phyloP scores from a whole-genome alignment of 2,888 invertebrate species.

The Argyra leucocephala region DNA sequence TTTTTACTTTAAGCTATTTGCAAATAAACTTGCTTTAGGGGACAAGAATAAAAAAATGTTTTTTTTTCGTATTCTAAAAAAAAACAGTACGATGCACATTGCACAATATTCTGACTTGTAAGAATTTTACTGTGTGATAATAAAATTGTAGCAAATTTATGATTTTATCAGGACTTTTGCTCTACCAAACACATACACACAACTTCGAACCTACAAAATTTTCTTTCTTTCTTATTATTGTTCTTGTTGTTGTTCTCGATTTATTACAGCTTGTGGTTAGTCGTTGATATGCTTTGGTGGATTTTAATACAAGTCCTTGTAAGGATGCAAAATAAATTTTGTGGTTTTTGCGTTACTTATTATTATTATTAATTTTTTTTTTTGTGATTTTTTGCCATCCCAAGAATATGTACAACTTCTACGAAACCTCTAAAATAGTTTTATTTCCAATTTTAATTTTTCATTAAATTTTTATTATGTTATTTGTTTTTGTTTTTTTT shows the following conservation, averaged over 20 bases:
- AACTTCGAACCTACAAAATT: neutral
- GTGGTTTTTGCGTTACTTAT: neutral
- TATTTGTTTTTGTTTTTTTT: neutral
- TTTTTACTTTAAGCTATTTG: no score
- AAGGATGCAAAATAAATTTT: constrained; percentile 3
- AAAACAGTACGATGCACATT: neutral
- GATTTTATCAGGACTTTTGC: neutral
- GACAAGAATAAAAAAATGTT: no score
- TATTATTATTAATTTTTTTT: neutral
- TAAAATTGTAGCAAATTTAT: neutral
- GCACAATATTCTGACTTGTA: neutral
- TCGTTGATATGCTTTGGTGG: neutral
- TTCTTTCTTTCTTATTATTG: neutral
- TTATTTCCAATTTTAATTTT: neutral
- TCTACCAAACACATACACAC: neutral
- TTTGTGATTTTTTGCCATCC: neutral
- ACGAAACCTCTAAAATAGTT: neutral
- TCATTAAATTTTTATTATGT: neutral
- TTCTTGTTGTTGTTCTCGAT: neutral
- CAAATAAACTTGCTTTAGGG: no score
- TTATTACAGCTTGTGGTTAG: neutral
- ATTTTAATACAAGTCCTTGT: neutral
- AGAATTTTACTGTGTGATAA: neutral
- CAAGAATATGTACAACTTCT: no score
- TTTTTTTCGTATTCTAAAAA: no score